Base-by-base conservation (phyloP, 53 echinoderm and acorn worm species). In the Mesocentrotus franciscanus region DNA sequence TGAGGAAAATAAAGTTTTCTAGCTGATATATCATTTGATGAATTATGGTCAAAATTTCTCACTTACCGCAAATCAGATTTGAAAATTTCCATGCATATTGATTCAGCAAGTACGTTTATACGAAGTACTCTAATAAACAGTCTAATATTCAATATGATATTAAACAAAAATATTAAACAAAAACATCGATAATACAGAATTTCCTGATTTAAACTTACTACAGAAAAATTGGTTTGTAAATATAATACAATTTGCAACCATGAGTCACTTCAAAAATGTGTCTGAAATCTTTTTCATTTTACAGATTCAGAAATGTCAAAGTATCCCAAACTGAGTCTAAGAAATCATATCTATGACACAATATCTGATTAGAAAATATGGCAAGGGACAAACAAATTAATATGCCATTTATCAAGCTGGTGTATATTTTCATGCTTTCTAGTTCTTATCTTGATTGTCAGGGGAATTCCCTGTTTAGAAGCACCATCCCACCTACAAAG, bases 291-390 rank as follows among this genome's bases (percentile, higher is more conserved):
- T 81, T 78, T 81, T 81, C 18, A 36, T 18, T 81, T 81, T 13
- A 81, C 81, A 39, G 36, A 8, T 39, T 20, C 81, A 33, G 81
- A 36, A 81, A 81, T 81, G 81, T 81, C 42, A 81, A 42, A 30
- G 74, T 42, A 10, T 42, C 8, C 36, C 18, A 20, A 22, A 42
- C 18, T 42, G 81, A 39, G 36, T 42, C 81, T 39, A 39, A 8
- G 81, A 81, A 81, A 81, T 42, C 81, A 81, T 81, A 81, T 81
- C 81, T 81, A 42, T 81, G 81, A 39, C 81, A 81, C 33, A 42
- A 81, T 81, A 42, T 81, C 81, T 81, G 81, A 81, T 81, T 81
- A 29, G 30, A 30, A 74, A 30, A 30, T 74, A 74, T 74, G 81
- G 14, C 81, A 36, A 81, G 81, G 42, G 81, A 42, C 42, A 81